phyloP scores from a whole-genome alignment of 1,140 invertebrate species.

The Samia ricini region DNA sequence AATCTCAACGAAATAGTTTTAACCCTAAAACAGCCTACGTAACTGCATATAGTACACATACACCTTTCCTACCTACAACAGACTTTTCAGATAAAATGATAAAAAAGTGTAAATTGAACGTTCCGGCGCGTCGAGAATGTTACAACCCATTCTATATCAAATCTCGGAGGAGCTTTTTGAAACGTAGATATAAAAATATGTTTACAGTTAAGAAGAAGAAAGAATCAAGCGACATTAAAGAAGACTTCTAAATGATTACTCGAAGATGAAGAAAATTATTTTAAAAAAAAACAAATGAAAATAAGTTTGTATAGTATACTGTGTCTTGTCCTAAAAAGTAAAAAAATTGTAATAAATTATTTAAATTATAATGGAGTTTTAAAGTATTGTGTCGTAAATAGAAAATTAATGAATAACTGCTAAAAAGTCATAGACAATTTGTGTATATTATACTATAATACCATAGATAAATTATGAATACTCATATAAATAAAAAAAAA shows the following conservation, averaged over 20 bases:
- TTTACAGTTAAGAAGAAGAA: constrained; percentile 39
- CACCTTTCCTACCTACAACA: background rate
- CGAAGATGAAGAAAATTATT: constrained; percentile 9
- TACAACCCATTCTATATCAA: constrained; percentile 21
- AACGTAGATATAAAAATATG: constrained; percentile 44
- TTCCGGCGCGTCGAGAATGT: constrained; percentile 5
- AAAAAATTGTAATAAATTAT: background rate
- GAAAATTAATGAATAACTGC: too few relatives aligned
- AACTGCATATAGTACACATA: constrained; percentile 15
- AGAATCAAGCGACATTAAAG: constrained; percentile 31
- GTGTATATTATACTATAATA: too few relatives aligned
- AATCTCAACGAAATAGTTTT: constrained; percentile 32
- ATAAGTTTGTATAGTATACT: constrained; percentile 12
- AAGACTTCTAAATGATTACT: constrained; percentile 16
- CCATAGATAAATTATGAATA: too few relatives aligned
- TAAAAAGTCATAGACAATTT: too few relatives aligned
- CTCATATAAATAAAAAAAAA: too few relatives aligned
- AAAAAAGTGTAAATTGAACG: constrained; percentile 14
- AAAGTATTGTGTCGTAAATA: background rate
- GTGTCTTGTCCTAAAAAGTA: constrained; percentile 8
- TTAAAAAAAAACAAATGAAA: background rate
- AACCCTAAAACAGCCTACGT: constrained; percentile 26
- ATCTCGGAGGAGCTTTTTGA: constrained; percentile 35
- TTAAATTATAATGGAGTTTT: background rate
- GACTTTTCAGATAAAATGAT: constrained; percentile 8